Base-by-base conservation (phyloP, 2,797 vertebrate genomes). In the Mormyrus hasselquistii region DNA sequence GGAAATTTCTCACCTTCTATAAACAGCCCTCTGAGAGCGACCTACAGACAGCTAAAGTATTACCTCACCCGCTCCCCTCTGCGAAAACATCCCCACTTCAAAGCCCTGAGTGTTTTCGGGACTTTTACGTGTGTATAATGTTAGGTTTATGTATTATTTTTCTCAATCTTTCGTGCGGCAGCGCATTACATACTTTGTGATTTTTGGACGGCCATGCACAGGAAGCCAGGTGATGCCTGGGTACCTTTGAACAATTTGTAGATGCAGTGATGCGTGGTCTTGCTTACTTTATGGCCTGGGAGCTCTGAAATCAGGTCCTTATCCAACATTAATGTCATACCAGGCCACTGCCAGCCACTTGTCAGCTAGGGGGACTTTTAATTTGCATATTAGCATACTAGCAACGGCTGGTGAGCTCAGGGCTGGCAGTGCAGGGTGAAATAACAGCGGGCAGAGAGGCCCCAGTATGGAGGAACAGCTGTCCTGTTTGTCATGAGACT, bases 41-140 rank as follows among this genome's bases (percentile, higher is more conserved):
- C 89, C 89, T 87, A 90, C 89, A 92, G 92, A 92, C 91, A 94
- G 90, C 87, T 90, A 89, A 93, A 94, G 93, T 92, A 94, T 94
- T 92, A 94, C 92, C 92, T 95, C 93, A 94, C 87, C 89, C 88
- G 87, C 55, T 88, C 90, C 91, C 90, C 91, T 89, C 93, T 93
- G 93, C 90, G 90, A 93, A 94, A 93, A 93, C 93, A 92, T 93
- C 91, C 91, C 89, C 25, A 92, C 90, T 93, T 93, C 92, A 94
- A 94, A 93, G 92, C 44, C n/a, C 84, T 6, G 19, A 89, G 90
- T 91, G 88, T 92, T 91, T 92, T 90, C 79, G 86, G 87, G 88
- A n/a, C 89, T 88, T 91, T 91, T 88, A 83, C 53, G 22, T 89
- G 86, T 91, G 90, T 91, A 90, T 91, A 90, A 87, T 89, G 57